Evolutionary conservation across 1,140 invertebrate species (phyloP).

Genomic region (Polypedilum vanderplanki): DNA sequence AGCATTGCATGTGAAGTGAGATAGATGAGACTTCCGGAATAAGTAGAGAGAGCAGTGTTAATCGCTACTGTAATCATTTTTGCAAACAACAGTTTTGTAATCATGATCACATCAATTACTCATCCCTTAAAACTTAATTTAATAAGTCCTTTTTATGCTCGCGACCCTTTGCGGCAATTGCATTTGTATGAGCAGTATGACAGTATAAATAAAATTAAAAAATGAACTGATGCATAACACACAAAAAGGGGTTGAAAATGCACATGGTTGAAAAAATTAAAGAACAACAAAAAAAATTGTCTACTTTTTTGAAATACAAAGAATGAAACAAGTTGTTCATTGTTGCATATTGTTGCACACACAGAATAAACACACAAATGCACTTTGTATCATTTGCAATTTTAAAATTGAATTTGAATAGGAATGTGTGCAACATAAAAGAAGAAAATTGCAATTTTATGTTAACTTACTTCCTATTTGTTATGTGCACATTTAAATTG

Average conservation of each 20-base stretch:
- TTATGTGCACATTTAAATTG: background rate
- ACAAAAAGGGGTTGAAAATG: background rate
- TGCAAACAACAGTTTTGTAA: background rate
- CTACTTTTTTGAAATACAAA: too few relatives aligned
- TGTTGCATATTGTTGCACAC: too few relatives aligned
- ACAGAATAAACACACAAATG: background rate
- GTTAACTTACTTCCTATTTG: background rate
- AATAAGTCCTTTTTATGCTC: background rate
- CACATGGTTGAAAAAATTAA: background rate
- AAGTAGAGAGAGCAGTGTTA: background rate
- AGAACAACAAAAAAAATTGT: background rate
- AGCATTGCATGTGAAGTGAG: background rate
- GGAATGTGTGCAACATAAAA: background rate
- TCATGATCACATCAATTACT: constrained; percentile 18
- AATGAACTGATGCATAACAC: background rate
- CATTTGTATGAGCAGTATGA: background rate
- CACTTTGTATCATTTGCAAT: constrained; percentile 6
- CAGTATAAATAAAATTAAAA: too few relatives aligned
- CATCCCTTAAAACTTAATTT: background rate
- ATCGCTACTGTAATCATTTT: background rate
- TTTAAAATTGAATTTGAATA: constrained; percentile 11
- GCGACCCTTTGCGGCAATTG: background rate
- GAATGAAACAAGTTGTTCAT: constrained; percentile 11
- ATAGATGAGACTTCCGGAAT: background rate
- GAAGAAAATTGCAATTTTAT: constrained; percentile 14